phyloP scores from a whole-genome alignment of 2,797 vertebrate species.

The Lophura swinhoii region DNA sequence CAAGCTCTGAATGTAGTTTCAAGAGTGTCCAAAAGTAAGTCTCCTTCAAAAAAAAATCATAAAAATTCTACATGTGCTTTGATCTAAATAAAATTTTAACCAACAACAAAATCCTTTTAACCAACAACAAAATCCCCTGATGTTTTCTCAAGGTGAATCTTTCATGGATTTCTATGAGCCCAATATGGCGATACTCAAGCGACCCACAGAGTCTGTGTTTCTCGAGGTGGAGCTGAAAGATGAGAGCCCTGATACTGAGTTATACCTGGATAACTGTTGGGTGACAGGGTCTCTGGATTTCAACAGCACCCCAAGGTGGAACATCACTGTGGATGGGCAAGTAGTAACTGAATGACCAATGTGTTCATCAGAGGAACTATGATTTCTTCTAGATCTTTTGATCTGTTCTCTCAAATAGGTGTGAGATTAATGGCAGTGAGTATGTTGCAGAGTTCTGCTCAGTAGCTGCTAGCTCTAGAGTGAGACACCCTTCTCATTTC shows the following conservation, averaged over 20 bases:
- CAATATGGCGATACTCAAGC: neutral
- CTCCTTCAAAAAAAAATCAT: neutral
- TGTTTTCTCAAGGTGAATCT: constrained; percentile 7
- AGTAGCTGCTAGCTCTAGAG: neutral
- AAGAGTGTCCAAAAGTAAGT: constrained; percentile 70
- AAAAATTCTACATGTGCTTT: neutral
- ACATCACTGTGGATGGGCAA: constrained; percentile 59
- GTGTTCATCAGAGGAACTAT: neutral
- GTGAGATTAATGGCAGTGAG: neutral
- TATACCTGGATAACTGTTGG: constrained; percentile 67
- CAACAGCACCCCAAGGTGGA: constrained; percentile 37
- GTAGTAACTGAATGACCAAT: neutral
- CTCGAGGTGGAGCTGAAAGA: constrained; percentile 65
- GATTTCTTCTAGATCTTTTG: neutral
- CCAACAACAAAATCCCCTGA: neutral
- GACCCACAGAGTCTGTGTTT: neutral
- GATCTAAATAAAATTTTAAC: neutral
- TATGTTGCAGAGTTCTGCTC: constrained; percentile 21
- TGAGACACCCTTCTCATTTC: constrained; percentile 38
- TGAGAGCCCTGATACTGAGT: neutral
- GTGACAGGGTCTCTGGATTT: constrained; percentile 21
- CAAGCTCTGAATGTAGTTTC: constrained; percentile 43
- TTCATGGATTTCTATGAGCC: constrained; percentile 43
- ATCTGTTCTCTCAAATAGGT: constrained; percentile 36
- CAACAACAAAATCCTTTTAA: neutral